phyloP scores from a whole-genome alignment of 2,797 vertebrate species.

The Triplophysa bombifrons region DNA sequence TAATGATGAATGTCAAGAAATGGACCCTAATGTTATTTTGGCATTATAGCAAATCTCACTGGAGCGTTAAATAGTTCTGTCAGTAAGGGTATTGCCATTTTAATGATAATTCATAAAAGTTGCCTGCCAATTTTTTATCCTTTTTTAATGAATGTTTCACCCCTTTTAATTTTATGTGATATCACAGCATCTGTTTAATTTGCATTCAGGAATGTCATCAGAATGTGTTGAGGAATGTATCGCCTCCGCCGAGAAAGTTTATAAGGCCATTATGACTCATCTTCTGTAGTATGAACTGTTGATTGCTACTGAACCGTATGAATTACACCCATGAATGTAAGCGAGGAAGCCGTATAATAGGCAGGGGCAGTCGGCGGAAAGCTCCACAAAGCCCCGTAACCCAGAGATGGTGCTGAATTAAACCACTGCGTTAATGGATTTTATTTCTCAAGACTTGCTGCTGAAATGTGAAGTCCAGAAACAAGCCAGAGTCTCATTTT shows the following conservation, averaged over 20 bases:
- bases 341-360: constrained; percentile 33
- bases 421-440: constrained; percentile 38
- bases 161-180: constrained; percentile 6
- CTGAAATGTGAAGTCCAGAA: constrained; percentile 32
- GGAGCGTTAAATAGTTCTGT: constrained; percentile 25
- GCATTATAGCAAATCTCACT: constrained; percentile 31
- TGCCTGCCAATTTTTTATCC: constrained; percentile 22
- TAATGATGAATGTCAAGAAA: constrained; percentile 43
- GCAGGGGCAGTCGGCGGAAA: constrained; percentile 25
- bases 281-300: constrained; percentile 20
- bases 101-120: constrained; percentile 14
- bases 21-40: constrained; percentile 27
- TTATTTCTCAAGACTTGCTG: constrained; percentile 16
- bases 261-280: constrained; percentile 19
- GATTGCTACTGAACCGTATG: constrained; percentile 43
- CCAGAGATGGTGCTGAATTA: constrained; percentile 11
- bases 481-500: constrained; percentile 26
- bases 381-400: constrained; percentile 19
- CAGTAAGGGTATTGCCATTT: constrained; percentile 30
- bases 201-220: constrained; percentile 17
- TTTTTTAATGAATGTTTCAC: constrained; percentile 35
- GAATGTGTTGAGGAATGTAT: constrained; percentile 50
- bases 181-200: constrained; percentile 16
- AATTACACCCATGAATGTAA: constrained; percentile 51
- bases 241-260: constrained; percentile 26